Evolutionary conservation across 2,888 invertebrate genomes (phyloP).

Genomic region (Micropterix aruncella): DNA sequence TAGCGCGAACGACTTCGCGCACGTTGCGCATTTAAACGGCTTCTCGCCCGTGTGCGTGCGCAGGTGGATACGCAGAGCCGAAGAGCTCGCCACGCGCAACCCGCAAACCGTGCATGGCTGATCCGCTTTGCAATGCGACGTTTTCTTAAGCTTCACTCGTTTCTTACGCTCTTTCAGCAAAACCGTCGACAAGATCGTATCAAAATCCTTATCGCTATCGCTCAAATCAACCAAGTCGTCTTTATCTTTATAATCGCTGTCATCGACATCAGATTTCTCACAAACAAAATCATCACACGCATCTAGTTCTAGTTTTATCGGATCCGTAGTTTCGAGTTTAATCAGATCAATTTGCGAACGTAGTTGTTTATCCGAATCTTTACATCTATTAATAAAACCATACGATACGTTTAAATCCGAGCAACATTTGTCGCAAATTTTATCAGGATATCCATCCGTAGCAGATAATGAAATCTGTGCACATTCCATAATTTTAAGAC

Average conservation of each 20-base stretch:
- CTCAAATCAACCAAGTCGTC: neutral
- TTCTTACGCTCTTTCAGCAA: neutral
- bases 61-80: constrained; percentile 27
- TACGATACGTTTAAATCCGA: constrained; percentile 19
- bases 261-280: too few relatives aligned
- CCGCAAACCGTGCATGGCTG: constrained; percentile 25
- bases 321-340: neutral
- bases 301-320: neutral
- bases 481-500: constrained; percentile 14
- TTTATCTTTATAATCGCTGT: too few relatives aligned
- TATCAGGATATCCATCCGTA: constrained; percentile 21
- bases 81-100: constrained; percentile 19
- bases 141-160: neutral
- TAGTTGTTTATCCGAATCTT: constrained; percentile 21
- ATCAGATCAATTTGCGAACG: constrained; percentile 11
- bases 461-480: constrained; percentile 17
- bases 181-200: neutral
- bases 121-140: neutral
- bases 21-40: constrained; percentile 23
- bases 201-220: neutral
- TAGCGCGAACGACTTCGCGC: constrained; percentile 21
- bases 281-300: neutral
- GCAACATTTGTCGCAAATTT: constrained; percentile 21
- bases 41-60: constrained; percentile 30
- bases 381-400: constrained; percentile 22